Evolutionary conservation across 1,140 invertebrate genomes (phyloP), one percentile per base, ranked within the genome.

Genomic region (Capitella teleta): DNA sequence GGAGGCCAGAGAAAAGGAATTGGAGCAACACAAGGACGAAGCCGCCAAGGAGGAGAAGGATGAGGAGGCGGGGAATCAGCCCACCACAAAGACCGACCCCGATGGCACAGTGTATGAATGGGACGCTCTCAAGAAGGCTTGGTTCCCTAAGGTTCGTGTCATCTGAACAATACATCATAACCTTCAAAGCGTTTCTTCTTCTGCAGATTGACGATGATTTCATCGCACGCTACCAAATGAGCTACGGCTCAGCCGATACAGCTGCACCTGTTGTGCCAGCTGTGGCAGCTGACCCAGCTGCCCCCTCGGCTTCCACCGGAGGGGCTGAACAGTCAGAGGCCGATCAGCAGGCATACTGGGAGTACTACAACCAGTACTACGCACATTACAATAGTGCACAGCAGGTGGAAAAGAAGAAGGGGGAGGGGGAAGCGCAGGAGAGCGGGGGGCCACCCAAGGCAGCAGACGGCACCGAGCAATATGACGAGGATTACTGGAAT

Each of bases 191-290:
- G 25, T 4, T 5, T 14, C 2, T 47, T 18, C 24, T 47, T 19
- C 24, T 57, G 34, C 62, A 84, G 79, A 80, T 98, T 50, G 88
- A 96, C 76, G 89, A 95, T 62, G 89, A 97, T 58, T 98, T 98
- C 63, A 81, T 98, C 70, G 94, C 92, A 1, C 77, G 78, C 45
- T 98, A 98, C 76, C 91, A 97, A 74, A 84, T 96, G 79, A 90
- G 78, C 66, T 98, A 98, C 76, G 92, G 91, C 5, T 87, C 87
- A 68, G 23, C 56, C 37, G 55, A 64, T 52, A 44, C 48, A 42
- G 19, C 40, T 52, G n/a, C 28, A 49, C 26, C 34, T 47, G 43
- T 43, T 49, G 49, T 37, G 74, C 78, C 53, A 76, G 32, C 53
- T 18, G 5, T 52, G 32, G 41, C 26, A 14, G 45, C 26, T 25